Conservation (phyloP, 2,888 invertebrate genomes). For the Pseudococcus jackbeardsleyi region DNA sequence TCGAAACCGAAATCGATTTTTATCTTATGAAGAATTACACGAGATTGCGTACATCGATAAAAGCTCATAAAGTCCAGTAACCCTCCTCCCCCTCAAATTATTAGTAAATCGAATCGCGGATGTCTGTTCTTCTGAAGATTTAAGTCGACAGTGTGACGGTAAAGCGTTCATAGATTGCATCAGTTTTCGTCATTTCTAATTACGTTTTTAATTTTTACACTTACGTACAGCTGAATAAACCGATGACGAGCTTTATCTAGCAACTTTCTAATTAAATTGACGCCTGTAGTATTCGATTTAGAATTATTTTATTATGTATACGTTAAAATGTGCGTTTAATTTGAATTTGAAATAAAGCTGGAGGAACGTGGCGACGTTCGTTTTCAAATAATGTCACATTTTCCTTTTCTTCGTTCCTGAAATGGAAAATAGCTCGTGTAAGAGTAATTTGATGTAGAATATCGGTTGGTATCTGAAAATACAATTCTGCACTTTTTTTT, state of each 20-base stretch:
- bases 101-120: not conserved
- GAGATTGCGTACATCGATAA: not conserved
- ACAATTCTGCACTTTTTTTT: too few species aligned
- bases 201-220: not conserved
- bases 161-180: not conserved
- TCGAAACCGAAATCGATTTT: not conserved
- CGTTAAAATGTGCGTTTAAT: too few species aligned
- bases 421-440: not conserved
- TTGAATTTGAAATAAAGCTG: too few species aligned
- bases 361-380: too few species aligned
- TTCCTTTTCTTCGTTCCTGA: not conserved
- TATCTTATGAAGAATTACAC: not conserved
- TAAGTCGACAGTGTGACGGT: not conserved
- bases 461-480: too few species aligned
- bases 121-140: too few species aligned
- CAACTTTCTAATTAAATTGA: not conserved
- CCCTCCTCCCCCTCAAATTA: not conserved
- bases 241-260: not conserved
- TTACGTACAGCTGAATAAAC: not conserved
- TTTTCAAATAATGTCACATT: too few species aligned
- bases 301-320: too few species aligned
- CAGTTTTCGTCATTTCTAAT: constrained; percentile 15
- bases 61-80: not conserved
- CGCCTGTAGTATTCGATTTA: not conserved
- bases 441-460: too few species aligned